Conservation (phyloP, 1,140 invertebrate genomes). For the Trichonephila inaurata region DNA sequence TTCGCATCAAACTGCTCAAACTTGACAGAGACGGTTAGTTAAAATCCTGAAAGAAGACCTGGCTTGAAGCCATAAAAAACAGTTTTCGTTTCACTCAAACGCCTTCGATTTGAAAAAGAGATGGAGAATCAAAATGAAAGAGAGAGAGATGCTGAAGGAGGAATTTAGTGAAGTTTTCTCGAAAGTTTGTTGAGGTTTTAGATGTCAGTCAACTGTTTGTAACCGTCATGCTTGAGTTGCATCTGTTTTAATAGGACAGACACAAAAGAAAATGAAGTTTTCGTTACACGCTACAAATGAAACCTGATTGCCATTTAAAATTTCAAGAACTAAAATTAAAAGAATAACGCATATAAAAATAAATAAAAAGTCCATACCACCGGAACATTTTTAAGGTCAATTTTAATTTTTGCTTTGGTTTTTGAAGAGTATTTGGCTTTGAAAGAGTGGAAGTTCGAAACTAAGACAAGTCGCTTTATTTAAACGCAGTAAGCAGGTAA, state of each 20-base stretch:
- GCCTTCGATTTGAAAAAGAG: conserved; percentile 37
- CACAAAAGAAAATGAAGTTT: neutral
- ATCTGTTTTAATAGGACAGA: neutral
- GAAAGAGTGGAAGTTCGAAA: too few species aligned
- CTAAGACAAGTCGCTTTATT: too few species aligned
- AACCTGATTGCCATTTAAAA: too few species aligned
- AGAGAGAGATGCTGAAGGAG: neutral
- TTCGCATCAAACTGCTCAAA: neutral
- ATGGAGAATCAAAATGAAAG: neutral
- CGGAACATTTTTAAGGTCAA: too few species aligned
- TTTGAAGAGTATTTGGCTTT: too few species aligned
- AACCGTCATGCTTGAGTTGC: neutral
- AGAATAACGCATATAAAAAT: too few species aligned
- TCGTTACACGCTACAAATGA: too few species aligned
- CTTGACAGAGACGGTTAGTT: conserved; percentile 49
- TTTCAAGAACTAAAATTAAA: too few species aligned
- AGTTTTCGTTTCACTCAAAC: conserved; percentile 21
- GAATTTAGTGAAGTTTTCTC: conserved; percentile 8
- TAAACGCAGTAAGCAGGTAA: too few species aligned
- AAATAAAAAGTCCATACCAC: too few species aligned
- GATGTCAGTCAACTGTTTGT: conserved; percentile 1
- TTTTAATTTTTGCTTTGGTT: too few species aligned
- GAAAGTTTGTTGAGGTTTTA: neutral
- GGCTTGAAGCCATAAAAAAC: conserved; percentile 34
- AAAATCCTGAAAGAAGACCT: conserved; percentile 43